Evolutionary conservation across 2,113 vertebrate species (phyloP), one percentile per base, ranked within the genome.

Genomic region (Macquaria ambigua): DNA sequence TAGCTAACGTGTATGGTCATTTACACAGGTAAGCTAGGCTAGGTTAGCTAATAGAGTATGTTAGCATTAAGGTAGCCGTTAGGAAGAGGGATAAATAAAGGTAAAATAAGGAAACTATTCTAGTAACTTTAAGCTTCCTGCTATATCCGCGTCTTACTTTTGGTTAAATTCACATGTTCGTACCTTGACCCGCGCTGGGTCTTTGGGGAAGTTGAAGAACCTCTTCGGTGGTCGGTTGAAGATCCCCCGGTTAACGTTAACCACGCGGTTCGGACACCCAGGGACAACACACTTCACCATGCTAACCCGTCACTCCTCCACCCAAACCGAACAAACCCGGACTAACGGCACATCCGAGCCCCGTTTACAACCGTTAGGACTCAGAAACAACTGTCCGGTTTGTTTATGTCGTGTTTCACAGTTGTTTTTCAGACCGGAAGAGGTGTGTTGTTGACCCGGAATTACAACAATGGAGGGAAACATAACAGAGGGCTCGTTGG

Each of bases 281-380:
- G 93, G 86, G 9, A 94, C 93, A 4, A 90, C 90, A 41, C 93
- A 94, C 88, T 93, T 93, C 78, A 87, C 88, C 92, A 93, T 94
- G 50, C 1, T 74, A 12, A 37, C 4, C 77, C 59, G 74, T 16
- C 23, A 3, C 14, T 20, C 43, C 71, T 18, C 34, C 28, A 20
- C 37, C 18, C 20, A 20, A 43, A 16, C 69, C 23, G 68, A 43
- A 16, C 61, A 43, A 11, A 21, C 1, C 41, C 9, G 62, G 4
- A 14, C 58, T n/a, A 71, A 14, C 5, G 46, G 7, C 8, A 2
- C 79, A 34, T 34, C 58, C 16, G 6, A 50, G 16, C 5, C 21
- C 34, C 6, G 25, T 14, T 3, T 0, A 0, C 0, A 7, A 15
- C 48, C 6, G 53, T 20, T 5, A 8, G 23, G 3, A n/a, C 16